phyloP scores from a whole-genome alignment of 2,888 invertebrate species.

The Xestoiulus laeticollis region DNA sequence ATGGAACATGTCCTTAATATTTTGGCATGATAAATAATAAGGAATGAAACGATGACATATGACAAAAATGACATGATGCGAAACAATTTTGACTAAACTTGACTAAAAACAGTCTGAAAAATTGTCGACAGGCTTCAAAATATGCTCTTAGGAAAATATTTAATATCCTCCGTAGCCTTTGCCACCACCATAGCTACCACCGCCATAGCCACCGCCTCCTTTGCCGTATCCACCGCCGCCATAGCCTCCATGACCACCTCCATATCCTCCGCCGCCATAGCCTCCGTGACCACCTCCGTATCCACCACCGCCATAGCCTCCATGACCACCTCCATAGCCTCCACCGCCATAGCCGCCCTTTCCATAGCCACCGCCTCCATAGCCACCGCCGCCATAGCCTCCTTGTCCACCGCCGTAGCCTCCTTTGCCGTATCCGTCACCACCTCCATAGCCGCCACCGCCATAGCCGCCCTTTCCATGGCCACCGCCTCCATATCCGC shows the following conservation, averaged over 20 bases:
- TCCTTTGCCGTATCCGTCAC: background rate
- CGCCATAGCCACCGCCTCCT: constrained; percentile 10
- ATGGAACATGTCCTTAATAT: constrained; percentile 1
- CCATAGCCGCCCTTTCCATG: background rate
- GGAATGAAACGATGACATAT: background rate
- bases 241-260: background rate
- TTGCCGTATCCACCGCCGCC: constrained; percentile 23
- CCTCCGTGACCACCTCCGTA: background rate
- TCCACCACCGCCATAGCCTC: background rate
- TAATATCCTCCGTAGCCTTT: constrained; percentile 27
- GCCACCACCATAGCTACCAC: background rate
- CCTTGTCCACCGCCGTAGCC: background rate
- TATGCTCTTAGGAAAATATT: background rate
- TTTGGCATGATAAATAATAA: background rate
- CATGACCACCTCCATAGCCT: background rate
- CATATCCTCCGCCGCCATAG: background rate
- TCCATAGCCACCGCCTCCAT: background rate
- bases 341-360: background rate
- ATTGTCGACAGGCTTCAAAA: constrained; percentile 23
- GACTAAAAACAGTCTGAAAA: background rate
- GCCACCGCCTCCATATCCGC: background rate
- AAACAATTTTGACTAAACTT: constrained; percentile 18
- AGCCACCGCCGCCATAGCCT: background rate
- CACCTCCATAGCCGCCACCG: background rate
- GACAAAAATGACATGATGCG: background rate